Percentiles rank a stretch among this genome's conserved stretches.
Evolutionary conservation across 2,113 vertebrate species (phyloP).

Genomic region (Uria aalge): DNA sequence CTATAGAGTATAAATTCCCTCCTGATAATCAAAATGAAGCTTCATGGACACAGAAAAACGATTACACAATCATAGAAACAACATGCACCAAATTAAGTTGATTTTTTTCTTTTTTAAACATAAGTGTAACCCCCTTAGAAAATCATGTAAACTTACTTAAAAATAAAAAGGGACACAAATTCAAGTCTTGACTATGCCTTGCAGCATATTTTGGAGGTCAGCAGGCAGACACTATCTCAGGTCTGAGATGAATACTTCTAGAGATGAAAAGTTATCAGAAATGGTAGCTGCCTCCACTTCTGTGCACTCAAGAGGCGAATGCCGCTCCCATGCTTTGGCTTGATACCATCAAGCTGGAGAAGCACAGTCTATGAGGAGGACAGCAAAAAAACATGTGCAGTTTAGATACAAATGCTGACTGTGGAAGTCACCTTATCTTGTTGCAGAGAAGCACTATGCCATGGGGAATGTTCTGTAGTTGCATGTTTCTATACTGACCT

Average conservation of each 20-base stretch:
- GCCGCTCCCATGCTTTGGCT: neutral
- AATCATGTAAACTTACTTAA: neutral
- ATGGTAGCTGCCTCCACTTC: neutral
- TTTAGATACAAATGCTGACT: neutral
- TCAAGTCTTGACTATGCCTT: neutral
- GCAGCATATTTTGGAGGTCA: neutral
- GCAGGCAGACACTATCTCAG: neutral
- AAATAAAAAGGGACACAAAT: neutral
- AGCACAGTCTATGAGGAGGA: neutral
- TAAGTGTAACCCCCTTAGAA: neutral
- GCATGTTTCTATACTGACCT: neutral
- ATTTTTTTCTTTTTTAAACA: neutral
- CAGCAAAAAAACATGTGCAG: neutral
- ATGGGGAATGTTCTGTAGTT: neutral
- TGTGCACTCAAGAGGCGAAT: neutral
- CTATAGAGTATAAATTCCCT: neutral
- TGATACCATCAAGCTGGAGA: neutral
- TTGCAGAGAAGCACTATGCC: neutral
- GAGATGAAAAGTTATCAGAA: neutral
- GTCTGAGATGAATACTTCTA: neutral
- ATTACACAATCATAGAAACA: neutral
- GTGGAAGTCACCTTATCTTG: neutral
- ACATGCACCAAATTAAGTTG: neutral
- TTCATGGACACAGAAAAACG: neutral
- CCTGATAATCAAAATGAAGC: neutral